Conservation (phyloP, 2,113 vertebrate species). For the Microcebus tavaratra region DNA sequence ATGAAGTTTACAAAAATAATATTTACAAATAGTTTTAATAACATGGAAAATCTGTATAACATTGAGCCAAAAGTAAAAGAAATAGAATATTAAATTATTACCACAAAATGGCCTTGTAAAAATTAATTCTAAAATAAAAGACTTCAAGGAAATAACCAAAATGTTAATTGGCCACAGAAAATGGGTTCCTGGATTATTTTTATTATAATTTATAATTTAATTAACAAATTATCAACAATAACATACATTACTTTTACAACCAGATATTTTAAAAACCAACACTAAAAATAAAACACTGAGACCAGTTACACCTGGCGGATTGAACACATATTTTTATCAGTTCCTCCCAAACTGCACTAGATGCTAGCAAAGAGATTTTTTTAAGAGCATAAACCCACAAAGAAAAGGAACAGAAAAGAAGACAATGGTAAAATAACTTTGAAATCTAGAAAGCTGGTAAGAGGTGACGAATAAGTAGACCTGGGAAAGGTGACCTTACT, state of each 20-base stretch:
- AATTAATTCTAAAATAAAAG: conserved; percentile 24
- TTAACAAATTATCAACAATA: conserved; percentile 40
- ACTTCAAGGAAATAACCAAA: conserved; percentile 49
- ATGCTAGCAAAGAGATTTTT: background rate
- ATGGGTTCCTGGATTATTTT: conserved; percentile 22
- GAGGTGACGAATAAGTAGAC: background rate
- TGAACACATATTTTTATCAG: background rate
- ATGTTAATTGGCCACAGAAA: conserved; percentile 51
- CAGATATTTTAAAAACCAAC: background rate
- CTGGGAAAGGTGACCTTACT: background rate
- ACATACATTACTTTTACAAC: conserved; percentile 16
- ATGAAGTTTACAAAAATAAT: conserved; percentile 42
- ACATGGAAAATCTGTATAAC: conserved; percentile 8
- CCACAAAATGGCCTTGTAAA: conserved; percentile 25
- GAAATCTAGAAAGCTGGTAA: background rate
- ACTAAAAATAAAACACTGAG: conserved; percentile 8
- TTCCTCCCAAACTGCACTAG: background rate
- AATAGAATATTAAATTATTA: conserved; percentile 24
- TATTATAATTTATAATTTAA: conserved; percentile 55
- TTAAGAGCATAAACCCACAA: background rate
- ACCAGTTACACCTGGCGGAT: background rate
- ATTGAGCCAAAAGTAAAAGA: conserved; percentile 43
- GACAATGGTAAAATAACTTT: background rate
- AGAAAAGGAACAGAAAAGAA: background rate
- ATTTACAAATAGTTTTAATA: conserved; percentile 64